Conservation (phyloP, 1,140 invertebrate genomes). For the Tetraneura akinire region DNA sequence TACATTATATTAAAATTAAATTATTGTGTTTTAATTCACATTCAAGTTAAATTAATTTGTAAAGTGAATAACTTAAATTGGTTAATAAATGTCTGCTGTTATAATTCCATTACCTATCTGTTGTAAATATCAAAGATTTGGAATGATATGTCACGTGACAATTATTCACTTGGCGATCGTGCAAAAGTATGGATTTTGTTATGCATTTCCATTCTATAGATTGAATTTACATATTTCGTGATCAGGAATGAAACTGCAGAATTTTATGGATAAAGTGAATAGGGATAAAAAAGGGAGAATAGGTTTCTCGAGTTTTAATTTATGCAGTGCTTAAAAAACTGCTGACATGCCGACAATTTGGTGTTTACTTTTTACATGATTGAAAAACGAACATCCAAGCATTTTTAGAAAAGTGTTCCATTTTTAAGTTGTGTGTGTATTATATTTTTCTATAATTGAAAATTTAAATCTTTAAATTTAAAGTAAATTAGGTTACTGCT, state of each 20-base stretch:
- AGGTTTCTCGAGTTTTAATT: not conserved
- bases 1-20: too few species aligned
- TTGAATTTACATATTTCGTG: constrained; percentile 33
- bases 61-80: too few species aligned
- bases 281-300: not conserved
- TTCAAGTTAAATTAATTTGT: not conserved
- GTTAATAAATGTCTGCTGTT: constrained; percentile 5
- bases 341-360: not conserved
- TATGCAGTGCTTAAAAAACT: not conserved
- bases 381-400: not conserved
- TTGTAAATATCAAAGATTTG: constrained; percentile 1
- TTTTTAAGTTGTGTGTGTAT: not conserved
- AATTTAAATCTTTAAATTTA: too few species aligned
- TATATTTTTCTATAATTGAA: too few species aligned
- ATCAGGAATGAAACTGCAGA: constrained; percentile 8
- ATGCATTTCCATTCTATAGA: not conserved
- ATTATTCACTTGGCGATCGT: constrained; percentile 36
- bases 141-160: constrained; percentile 26
- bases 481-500: too few species aligned
- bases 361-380: not conserved
- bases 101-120: constrained; percentile 5
- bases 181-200: not conserved
- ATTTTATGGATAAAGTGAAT: not conserved
- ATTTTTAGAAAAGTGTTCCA: not conserved
- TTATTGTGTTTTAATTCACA: not conserved